Evolutionary conservation across 2,888 invertebrate species (phyloP), one percentile per base, ranked within the genome.

Genomic region (Erebia aethiops): DNA sequence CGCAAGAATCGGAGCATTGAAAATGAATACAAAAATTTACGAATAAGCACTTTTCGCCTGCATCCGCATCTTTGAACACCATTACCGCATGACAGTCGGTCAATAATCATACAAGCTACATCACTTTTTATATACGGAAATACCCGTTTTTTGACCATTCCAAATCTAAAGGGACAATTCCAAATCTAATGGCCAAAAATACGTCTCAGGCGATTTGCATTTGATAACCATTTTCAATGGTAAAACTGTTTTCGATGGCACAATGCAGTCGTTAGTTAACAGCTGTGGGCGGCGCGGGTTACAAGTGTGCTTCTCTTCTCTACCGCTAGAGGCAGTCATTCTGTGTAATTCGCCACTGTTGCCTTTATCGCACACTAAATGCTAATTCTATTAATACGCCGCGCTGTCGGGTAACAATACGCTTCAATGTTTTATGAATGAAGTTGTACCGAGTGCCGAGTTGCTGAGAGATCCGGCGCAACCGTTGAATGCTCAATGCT

Each of bases 351-450:
- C 10, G 18, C 54, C 9, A 8, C n/a, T 18, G 16, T 54, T 54
- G 54, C 54, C 54, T 18, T 54, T 54, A 54, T 54, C 54, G 54
- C 54, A 18, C 54, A 18, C 54, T 16, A 54, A 18, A 18, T 54
- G 54, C 18, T 54, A 16, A 18, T 54, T 54, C 54, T 54, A 54
- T 18, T 10, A 54, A 54, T 18, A 54, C 10, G 3, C 10, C 2
- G 16, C 18, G 1, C 52, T 8, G 52, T 8, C 52, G 52, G 51
- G n/a, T 16, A 52, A 52, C 52, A 52, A 18, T 52, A 52, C 16
- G 16, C 10, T 52, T 52, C 16, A 16, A 9, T 52, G 52, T 52
- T 52, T 18, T 9, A 52, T 52, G 52, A 52, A 52, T 52, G 52
- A n/a, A 52, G 52, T 9, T 52, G 52, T 7, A 52, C 16, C n/a